phyloP scores from a whole-genome alignment of 2,888 invertebrate genomes.

The Gnatocerus cornutus region DNA sequence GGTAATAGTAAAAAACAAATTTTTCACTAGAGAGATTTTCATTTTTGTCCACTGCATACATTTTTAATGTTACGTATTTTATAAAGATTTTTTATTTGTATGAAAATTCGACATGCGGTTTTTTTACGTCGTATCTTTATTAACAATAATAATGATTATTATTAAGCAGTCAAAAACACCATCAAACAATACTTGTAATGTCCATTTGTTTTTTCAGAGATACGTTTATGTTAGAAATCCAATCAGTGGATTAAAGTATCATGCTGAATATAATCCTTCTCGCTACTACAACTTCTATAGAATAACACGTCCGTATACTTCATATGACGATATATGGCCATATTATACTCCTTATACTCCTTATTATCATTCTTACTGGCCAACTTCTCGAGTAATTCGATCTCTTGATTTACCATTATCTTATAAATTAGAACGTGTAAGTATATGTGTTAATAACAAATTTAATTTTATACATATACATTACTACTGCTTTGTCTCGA shows the following conservation, averaged over 20 bases:
- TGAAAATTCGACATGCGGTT: no score
- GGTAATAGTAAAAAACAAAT: no score
- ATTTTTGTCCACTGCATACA: no score
- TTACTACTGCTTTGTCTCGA: no score
- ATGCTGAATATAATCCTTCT: constrained; percentile 45
- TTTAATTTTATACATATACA: background rate
- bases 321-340: constrained; percentile 56
- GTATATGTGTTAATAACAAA: constrained; percentile 49
- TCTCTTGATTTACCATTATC: constrained; percentile 61
- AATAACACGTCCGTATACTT: constrained; percentile 38
- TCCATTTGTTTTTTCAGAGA: constrained; percentile 63
- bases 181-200: no score
- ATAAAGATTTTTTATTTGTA: no score
- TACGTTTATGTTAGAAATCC: constrained; percentile 66
- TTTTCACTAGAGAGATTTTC: no score
- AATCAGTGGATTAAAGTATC: constrained; percentile 53
- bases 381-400: constrained; percentile 51
- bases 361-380: constrained; percentile 52
- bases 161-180: no score
- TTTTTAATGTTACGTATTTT: no score
- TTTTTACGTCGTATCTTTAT: no score
- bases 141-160: no score
- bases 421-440: constrained; percentile 62
- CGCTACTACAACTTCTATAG: constrained; percentile 50
- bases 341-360: constrained; percentile 54